Evolutionary conservation across 2,113 vertebrate genomes (phyloP).

Genomic region (Urocolius indicus): DNA sequence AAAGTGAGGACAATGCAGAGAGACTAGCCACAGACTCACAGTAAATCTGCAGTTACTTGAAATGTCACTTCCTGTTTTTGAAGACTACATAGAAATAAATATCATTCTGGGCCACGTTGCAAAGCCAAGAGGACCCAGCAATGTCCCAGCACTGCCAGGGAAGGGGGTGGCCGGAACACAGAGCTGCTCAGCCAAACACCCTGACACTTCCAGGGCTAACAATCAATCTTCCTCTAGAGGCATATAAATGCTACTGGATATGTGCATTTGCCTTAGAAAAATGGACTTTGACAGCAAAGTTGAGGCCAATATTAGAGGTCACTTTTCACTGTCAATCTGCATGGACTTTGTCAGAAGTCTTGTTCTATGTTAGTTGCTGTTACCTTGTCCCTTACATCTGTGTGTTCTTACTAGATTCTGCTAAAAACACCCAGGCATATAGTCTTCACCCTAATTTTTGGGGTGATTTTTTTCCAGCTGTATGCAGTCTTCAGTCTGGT

Average conservation of each 20-base stretch:
- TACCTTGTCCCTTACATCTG: neutral
- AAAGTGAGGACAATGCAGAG: constrained; percentile 72
- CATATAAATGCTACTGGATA: neutral
- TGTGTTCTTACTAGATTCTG: neutral
- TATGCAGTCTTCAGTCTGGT: neutral
- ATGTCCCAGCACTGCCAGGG: fast-evolving
- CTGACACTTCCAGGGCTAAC: neutral
- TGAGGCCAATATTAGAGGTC: neutral
- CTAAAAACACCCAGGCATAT: neutral
- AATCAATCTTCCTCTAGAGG: neutral
- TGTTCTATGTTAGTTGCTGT: neutral
- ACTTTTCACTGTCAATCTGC: neutral
- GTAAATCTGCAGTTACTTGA: constrained; percentile 73
- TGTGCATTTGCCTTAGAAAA: neutral
- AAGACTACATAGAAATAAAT: constrained; percentile 31
- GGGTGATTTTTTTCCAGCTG: neutral
- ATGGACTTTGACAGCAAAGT: fast-evolving
- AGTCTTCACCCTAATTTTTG: neutral
- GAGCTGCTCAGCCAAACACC: neutral
- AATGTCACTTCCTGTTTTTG: constrained; percentile 79
- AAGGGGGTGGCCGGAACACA: neutral
- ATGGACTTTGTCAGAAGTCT: neutral
- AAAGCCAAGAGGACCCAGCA: neutral
- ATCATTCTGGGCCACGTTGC: neutral
- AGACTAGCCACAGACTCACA: constrained; percentile 36